These are phyloP conservation scores for Xanthorhoe spadicearia DNA, from an alignment of 2,888 invertebrate species.

Conservation along the genomic window DNA sequence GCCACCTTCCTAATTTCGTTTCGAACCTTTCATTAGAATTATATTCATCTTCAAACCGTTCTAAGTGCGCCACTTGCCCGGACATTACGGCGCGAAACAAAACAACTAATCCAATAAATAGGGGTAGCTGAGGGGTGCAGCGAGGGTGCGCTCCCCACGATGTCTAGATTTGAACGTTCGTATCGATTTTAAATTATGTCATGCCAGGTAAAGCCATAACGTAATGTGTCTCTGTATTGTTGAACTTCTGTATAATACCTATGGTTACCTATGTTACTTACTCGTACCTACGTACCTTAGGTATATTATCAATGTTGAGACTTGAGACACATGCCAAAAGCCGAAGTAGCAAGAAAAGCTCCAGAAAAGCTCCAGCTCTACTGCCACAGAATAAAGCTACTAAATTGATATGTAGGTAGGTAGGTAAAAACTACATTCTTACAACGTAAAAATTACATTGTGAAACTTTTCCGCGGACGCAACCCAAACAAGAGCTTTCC, in stretches of 20 bases:
- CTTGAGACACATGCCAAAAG: no score
- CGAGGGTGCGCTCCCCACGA: slow-evolving; percentile 44
- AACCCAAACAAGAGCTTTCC: background rate
- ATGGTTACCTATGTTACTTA: no score
- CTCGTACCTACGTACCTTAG: no score
- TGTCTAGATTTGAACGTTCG: slow-evolving; percentile 48
- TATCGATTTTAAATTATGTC: slow-evolving; percentile 59
- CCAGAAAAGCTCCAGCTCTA: no score
- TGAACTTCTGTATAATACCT: no score
- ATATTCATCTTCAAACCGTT: background rate
- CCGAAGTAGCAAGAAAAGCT: background rate
- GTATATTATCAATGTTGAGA: background rate
- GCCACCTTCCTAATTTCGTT: no score
- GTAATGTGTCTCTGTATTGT: background rate
- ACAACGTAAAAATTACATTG: no score
- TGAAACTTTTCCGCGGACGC: background rate
- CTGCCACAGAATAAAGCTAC: no score
- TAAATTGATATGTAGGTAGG: no score
- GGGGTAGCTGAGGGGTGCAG: slow-evolving; percentile 37
- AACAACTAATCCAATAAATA: slow-evolving; percentile 60
- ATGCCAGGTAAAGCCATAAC: slow-evolving; percentile 16
- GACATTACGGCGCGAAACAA: slow-evolving; percentile 55
- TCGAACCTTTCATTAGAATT: no score
- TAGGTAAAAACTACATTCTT: no score
- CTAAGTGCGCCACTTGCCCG: slow-evolving; percentile 45